phyloP scores from a whole-genome alignment of 2,888 invertebrate species.

The Helleia helle region DNA sequence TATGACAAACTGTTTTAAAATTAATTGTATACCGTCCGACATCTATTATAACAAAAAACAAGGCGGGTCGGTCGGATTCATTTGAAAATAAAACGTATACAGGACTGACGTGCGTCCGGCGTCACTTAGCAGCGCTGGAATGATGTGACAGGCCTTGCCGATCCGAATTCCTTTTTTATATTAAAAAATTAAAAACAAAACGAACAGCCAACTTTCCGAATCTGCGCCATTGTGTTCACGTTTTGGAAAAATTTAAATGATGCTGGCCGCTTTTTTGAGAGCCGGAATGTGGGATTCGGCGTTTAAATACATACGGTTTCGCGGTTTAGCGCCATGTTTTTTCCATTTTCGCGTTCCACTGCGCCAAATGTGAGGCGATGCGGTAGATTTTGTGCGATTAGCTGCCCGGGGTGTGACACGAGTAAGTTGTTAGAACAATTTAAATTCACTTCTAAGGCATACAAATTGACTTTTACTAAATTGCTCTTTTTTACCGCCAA shows the following conservation, averaged over 20 bases:
- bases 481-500: neutral
- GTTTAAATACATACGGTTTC: constrained; percentile 72
- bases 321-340: constrained; percentile 74
- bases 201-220: constrained; percentile 45
- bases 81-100: constrained; percentile 69
- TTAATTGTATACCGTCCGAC: constrained; percentile 51
- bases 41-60: constrained; percentile 67
- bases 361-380: constrained; percentile 50
- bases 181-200: constrained; percentile 62
- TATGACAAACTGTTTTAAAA: constrained; percentile 34
- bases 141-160: constrained; percentile 72
- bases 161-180: constrained; percentile 65
- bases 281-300: constrained; percentile 62
- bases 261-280: constrained; percentile 59
- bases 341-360: constrained; percentile 68
- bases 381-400: constrained; percentile 65
- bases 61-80: constrained; percentile 57
- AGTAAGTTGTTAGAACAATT: constrained; percentile 68
- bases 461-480: constrained; percentile 4
- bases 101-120: constrained; percentile 71
- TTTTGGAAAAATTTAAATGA: constrained; percentile 72
- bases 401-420: constrained; percentile 53
- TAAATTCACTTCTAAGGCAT: constrained; percentile 29
- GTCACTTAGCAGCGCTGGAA: constrained; percentile 73
- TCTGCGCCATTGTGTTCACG: constrained; percentile 73